phyloP scores from a whole-genome alignment of 2,888 invertebrate genomes.

The Chaitophorus viminalis region DNA sequence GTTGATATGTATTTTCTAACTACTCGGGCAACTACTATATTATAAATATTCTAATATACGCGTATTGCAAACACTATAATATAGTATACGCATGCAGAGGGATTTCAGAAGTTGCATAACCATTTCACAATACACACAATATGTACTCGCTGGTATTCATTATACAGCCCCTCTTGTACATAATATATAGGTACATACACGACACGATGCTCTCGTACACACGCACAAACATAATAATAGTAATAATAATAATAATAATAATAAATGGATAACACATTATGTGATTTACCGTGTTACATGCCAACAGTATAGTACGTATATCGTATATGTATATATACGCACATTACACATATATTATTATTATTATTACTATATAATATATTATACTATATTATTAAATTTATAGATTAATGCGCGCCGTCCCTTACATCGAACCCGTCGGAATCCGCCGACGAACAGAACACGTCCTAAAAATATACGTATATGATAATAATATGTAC shows the following conservation, averaged over 20 bases:
- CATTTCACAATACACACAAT: background rate
- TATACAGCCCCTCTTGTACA: constrained; percentile 12
- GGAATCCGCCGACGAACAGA: background rate
- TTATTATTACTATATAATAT: background rate
- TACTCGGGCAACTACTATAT: background rate
- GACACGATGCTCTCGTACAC: constrained; percentile 36
- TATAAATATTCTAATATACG: no score
- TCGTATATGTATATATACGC: no score
- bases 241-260: no score
- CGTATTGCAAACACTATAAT: background rate
- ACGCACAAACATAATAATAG: background rate
- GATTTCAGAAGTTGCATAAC: constrained; percentile 18
- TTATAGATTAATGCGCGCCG: background rate
- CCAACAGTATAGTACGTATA: background rate
- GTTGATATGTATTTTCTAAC: background rate
- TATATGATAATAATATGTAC: background rate
- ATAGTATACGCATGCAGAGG: constrained; percentile 30
- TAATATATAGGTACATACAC: background rate
- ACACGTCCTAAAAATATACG: background rate
- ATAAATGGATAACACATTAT: background rate
- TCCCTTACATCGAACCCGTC: constrained; percentile 9
- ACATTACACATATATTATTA: no score
- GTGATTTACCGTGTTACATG: constrained; percentile 33
- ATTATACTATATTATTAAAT: no score
- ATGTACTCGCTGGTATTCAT: background rate